Percentiles rank a stretch among this genome's conserved stretches.
Evolutionary conservation across 2,113 vertebrate genomes (phyloP).

Genomic region (Geococcyx californianus): DNA sequence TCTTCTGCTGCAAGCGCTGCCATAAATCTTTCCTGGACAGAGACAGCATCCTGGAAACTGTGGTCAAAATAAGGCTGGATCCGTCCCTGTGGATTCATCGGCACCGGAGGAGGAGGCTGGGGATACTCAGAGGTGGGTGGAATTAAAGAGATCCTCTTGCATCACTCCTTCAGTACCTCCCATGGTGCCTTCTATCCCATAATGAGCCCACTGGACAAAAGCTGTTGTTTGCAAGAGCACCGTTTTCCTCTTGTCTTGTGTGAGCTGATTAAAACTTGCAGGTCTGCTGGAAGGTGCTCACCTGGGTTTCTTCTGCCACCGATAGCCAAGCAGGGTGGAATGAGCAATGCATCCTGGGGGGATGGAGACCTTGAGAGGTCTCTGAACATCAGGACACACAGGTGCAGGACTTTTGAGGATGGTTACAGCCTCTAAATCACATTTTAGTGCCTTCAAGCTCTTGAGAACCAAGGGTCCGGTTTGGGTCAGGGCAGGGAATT

Average conservation of each 20-base stretch:
- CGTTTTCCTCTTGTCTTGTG: not conserved
- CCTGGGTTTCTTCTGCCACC: not conserved
- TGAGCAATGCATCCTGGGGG: rapidly evolving
- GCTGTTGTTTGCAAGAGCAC: not conserved
- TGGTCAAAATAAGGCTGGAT: not conserved
- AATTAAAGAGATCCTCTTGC: not conserved
- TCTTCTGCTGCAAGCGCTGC: not conserved
- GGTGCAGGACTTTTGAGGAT: not conserved
- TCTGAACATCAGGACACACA: not conserved
- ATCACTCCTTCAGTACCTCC: not conserved
- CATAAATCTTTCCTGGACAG: not conserved
- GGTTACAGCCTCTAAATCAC: not conserved
- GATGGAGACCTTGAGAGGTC: not conserved
- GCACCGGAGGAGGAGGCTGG: not conserved
- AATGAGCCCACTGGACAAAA: not conserved
- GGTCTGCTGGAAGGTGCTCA: not conserved
- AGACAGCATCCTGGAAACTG: not conserved
- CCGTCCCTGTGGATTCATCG: not conserved
- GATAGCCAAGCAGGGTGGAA: not conserved
- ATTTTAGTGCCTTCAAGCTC: not conserved
- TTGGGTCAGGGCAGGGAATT: not conserved
- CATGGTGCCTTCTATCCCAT: not conserved
- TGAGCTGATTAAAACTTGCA: not conserved
- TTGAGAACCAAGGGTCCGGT: rapidly evolving
- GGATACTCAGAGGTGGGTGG: not conserved